phyloP scores from a whole-genome alignment of 2,888 invertebrate genomes.

The Helicoverpa assulta region DNA sequence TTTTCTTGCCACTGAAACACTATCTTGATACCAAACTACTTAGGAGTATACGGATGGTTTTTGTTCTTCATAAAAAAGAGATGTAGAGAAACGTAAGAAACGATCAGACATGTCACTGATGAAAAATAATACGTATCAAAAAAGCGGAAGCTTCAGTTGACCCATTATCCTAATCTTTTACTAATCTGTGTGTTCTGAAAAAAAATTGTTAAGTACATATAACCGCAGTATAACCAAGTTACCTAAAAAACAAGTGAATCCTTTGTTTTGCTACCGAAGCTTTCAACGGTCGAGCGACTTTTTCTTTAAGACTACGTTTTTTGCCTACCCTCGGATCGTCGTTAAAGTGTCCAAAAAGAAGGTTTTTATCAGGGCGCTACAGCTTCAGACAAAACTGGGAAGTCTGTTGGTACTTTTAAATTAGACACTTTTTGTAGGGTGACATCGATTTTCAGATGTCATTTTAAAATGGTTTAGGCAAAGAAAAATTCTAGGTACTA shows the following conservation, averaged over 20 bases:
- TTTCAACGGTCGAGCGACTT: slow-evolving; percentile 30
- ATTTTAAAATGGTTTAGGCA: neutral
- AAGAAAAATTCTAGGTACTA: no score
- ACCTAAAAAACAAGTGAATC: slow-evolving; percentile 9
- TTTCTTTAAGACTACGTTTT: slow-evolving; percentile 37
- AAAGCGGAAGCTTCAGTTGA: no score
- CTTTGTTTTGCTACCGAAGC: slow-evolving; percentile 39
- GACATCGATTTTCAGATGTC: neutral
- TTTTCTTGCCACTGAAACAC: no score
- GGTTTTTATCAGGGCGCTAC: slow-evolving; percentile 9
- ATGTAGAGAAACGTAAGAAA: no score
- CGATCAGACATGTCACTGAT: no score
- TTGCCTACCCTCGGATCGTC: slow-evolving; percentile 9
- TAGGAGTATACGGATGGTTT: no score
- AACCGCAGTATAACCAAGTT: slow-evolving; percentile 15
- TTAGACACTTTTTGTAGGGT: slow-evolving; percentile 1
- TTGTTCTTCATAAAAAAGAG: no score
- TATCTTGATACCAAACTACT: no score
- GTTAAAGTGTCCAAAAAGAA: slow-evolving; percentile 28
- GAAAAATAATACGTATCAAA: no score
- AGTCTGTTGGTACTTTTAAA: slow-evolving; percentile 16
- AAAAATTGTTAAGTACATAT: no score
- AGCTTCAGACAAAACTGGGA: slow-evolving; percentile 12
- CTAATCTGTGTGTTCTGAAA: no score
- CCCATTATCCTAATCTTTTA: no score